Percentiles rank a stretch among this genome's conserved stretches.
Conservation (phyloP, 2,888 invertebrate species). For the Tipula helvola region DNA sequence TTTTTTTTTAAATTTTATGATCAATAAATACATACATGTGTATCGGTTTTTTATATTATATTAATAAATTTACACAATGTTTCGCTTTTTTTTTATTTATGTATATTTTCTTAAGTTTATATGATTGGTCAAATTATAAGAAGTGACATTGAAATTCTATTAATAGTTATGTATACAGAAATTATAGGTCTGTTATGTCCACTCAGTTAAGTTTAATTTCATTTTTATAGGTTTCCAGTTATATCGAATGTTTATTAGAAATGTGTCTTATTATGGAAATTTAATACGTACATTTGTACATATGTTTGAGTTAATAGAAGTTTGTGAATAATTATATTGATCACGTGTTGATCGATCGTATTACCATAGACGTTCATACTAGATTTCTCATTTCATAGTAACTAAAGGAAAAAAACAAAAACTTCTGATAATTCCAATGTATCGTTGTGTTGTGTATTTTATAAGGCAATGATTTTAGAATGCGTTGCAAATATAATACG, state of each 20-base stretch:
- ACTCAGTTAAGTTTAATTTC: not conserved
- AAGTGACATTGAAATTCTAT: not conserved
- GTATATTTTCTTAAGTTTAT: not conserved
- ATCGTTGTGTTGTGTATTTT: too few relatives aligned
- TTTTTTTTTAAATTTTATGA: not conserved
- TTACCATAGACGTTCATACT: too few relatives aligned
- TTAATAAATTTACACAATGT: not conserved
- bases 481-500: too few relatives aligned
- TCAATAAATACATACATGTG: not conserved
- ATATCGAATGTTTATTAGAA: not conserved
- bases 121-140: not conserved
- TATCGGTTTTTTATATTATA: not conserved
- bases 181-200: not conserved
- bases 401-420: too few relatives aligned
- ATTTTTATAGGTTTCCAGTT: not conserved
- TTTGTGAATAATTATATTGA: too few relatives aligned
- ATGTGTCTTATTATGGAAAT: not conserved
- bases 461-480: too few relatives aligned
- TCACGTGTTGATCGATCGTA: too few relatives aligned
- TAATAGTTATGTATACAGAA: not conserved
- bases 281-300: not conserved
- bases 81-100: not conserved
- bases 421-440: too few relatives aligned
- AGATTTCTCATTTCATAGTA: too few relatives aligned
- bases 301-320: not conserved